Evolutionary conservation across 2,113 vertebrate genomes (phyloP), one percentile per base, ranked within the genome.

Genomic region (Tretioscincus oriximinensis): DNA sequence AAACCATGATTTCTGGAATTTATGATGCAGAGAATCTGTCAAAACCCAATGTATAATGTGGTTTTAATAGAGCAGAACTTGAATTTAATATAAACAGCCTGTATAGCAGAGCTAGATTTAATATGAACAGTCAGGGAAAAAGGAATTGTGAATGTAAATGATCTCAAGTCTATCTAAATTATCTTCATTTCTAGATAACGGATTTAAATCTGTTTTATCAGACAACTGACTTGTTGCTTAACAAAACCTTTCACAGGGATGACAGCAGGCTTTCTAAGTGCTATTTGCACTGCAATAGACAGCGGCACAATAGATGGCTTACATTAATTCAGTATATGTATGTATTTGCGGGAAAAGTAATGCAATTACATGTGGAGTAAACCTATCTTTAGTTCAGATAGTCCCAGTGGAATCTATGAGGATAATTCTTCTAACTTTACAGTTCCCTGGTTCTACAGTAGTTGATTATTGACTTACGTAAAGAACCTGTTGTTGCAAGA

Each of bases 111-210:
- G 28, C 51, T 69, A 28, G 31, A 78, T 73, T 74, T 69, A 84
- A 70, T 68, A 69, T 16, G 68, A 76, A 28, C 71, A 78, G 78
- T 45, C n/a, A 70, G 41, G 64, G 49, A 5, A 61, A n/a, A 51
- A 61, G 41, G 65, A 7, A 69, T 35, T 28, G 63, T 79, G 24
- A 69, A 84, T 69, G 29, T 64, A 78, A 81, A 76, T 81, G 24
- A 47, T 63, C n/a, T 31, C 14, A 29, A 21, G 45, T 76, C 69
- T 63, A 47, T 76, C 76, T 76, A 81, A 76, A 81, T 60, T 63
- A 66, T 18, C 45, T 69, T 66, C 65, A 76, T 76, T 49, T 82
- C 70, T 60, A 82, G 80, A 70, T 69, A 76, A 82, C 49, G 21
- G 64, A 28, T 54, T 82, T 28, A 49, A 58, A 76, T 60, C 18